Conservation (phyloP, 2,797 vertebrate genomes). For the Gambelia wislizenii region DNA sequence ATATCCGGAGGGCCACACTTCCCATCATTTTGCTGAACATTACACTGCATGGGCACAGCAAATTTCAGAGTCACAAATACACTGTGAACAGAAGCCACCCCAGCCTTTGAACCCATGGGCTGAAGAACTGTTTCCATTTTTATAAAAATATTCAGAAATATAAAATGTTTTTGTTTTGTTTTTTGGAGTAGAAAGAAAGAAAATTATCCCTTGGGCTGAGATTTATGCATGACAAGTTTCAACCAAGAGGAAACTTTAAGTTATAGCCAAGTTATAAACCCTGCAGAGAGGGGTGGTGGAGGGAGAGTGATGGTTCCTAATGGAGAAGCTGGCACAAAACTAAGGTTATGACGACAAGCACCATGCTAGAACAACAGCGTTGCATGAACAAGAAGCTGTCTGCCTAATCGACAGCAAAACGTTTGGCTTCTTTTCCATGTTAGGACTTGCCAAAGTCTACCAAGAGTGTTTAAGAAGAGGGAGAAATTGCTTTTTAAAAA, state of each 20-base stretch:
- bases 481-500: background rate
- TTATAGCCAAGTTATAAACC: constrained; percentile 40
- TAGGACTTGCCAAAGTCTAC: constrained; percentile 42
- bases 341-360: constrained; percentile 37
- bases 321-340: constrained; percentile 48
- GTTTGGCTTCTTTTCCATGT: constrained; percentile 43
- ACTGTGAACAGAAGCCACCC: background rate
- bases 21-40: background rate
- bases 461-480: background rate
- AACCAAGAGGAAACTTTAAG: constrained; percentile 40
- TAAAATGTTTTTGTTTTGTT: no score
- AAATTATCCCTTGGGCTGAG: constrained; percentile 43
- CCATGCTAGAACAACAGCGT: constrained; percentile 47
- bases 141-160: constrained; percentile 15
- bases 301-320: constrained; percentile 49
- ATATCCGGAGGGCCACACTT: background rate
- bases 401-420: constrained; percentile 40
- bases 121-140: background rate
- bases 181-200: constrained; percentile 31
- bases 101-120: accelerated
- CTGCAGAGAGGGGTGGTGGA: background rate
- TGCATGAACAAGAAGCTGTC: constrained; percentile 50
- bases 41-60: background rate
- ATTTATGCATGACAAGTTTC: constrained; percentile 57
- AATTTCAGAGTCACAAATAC: background rate